Conservation (phyloP, 2,797 vertebrate species). For the Diplodus puntazzo region DNA sequence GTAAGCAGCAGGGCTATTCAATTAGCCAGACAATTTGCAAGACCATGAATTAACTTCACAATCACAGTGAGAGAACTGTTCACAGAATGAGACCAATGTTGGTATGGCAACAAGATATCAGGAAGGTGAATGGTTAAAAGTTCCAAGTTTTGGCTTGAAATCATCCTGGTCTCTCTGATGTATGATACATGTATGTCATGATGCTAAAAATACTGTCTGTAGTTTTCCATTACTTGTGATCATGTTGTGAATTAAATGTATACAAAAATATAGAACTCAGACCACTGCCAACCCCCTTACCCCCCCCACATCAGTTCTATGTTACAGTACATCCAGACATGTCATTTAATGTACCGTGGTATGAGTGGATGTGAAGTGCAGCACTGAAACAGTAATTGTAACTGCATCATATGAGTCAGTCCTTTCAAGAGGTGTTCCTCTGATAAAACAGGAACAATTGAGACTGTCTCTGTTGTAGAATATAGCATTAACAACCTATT, state of each 20-base stretch:
- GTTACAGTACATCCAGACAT: background rate
- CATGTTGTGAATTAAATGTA: background rate
- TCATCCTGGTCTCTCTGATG: background rate
- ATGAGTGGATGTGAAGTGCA: slow-evolving; percentile 4
- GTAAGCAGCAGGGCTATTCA: slow-evolving; percentile 5
- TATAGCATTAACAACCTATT: slow-evolving; percentile 37
- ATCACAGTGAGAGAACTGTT: background rate
- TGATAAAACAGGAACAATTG: background rate
- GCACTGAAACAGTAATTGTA: slow-evolving; percentile 1
- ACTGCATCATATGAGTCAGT: background rate
- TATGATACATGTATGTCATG: background rate
- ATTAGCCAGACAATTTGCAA: slow-evolving; percentile 12
- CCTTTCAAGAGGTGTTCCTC: slow-evolving; percentile 9
- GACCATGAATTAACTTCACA: slow-evolving; percentile 7
- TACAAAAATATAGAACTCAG: background rate
- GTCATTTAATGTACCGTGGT: background rate
- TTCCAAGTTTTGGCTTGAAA: slow-evolving; percentile 4
- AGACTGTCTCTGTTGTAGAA: slow-evolving; percentile 6
- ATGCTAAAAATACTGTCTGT: background rate
- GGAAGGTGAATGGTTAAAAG: background rate
- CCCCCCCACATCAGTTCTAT: background rate
- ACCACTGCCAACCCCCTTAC: slow-evolving; percentile 5
- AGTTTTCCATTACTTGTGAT: background rate
- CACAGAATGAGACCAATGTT: slow-evolving; percentile 2
- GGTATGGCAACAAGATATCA: slow-evolving; percentile 37